Conservation (phyloP, 2,888 invertebrate species). For the Megalurothrips usitatus region DNA sequence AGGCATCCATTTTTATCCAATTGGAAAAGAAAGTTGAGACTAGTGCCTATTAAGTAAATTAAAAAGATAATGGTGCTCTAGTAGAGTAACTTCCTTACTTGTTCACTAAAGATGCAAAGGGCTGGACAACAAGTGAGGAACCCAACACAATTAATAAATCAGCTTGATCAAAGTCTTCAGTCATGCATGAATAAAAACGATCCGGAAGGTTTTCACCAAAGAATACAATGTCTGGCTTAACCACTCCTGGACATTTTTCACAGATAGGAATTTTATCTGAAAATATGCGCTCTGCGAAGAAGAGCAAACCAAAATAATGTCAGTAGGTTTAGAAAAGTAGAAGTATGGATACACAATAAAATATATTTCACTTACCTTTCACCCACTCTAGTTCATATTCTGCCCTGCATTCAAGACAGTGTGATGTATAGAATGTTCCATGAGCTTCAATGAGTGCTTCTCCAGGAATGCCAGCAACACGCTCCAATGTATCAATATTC, state of each 20-base stretch:
- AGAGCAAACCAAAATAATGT: slow-evolving; percentile 26
- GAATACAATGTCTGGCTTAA: slow-evolving; percentile 94
- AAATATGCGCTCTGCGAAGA: slow-evolving; percentile 63
- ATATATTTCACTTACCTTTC: slow-evolving; percentile 58
- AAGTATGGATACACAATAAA: slow-evolving; percentile 1
- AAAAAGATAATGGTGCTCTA: too few relatives aligned
- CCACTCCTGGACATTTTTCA: slow-evolving; percentile 66
- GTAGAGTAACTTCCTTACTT: slow-evolving; percentile 52
- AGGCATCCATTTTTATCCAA: slow-evolving; percentile 27
- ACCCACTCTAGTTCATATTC: slow-evolving; percentile 76
- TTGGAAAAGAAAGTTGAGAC: too few relatives aligned
- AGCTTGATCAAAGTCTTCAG: slow-evolving; percentile 74
- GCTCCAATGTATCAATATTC: slow-evolving; percentile 91
- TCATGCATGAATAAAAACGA: slow-evolving; percentile 64
- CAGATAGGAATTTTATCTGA: slow-evolving; percentile 73
- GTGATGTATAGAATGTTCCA: slow-evolving; percentile 85
- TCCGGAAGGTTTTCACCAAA: slow-evolving; percentile 87
- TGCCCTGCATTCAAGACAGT: slow-evolving; percentile 72
- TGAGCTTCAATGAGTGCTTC: slow-evolving; percentile 91
- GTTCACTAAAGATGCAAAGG: slow-evolving; percentile 84
- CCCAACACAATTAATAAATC: slow-evolving; percentile 93
- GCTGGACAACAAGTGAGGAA: slow-evolving; percentile 89
- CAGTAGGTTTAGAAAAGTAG: neutral
- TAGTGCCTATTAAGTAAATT: too few relatives aligned
- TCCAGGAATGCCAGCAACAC: slow-evolving; percentile 74